These are phyloP conservation scores for Sardinella longiceps DNA, from an alignment of 2,797 vertebrate genomes.

Conservation along the genomic window DNA sequence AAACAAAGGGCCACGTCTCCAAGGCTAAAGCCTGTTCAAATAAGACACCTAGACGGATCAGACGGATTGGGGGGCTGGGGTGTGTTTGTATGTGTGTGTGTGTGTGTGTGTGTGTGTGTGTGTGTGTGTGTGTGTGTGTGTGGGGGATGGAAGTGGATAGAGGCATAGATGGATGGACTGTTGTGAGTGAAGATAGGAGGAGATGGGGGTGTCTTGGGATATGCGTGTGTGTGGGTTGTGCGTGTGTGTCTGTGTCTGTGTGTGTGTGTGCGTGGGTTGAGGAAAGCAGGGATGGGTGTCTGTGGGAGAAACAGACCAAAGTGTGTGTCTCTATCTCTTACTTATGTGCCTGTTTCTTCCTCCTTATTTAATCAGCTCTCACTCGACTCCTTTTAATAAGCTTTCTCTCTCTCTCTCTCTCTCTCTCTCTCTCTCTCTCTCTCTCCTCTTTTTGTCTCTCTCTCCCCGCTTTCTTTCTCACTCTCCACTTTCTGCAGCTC, in stretches of 20 bases:
- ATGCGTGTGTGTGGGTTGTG: neutral
- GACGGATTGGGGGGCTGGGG: neutral
- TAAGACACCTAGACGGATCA: slow-evolving; percentile 44
- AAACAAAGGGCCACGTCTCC: slow-evolving; percentile 76
- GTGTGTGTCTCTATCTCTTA: slow-evolving; percentile 33
- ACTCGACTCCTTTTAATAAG: neutral
- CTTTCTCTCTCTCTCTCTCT: neutral
- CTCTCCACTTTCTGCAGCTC: neutral
- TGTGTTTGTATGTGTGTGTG: neutral
- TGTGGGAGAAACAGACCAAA: slow-evolving; percentile 49
- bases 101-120: neutral
- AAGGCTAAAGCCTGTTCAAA: slow-evolving; percentile 74
- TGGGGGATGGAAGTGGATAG: neutral
- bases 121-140: too few species aligned
- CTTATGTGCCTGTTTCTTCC: neutral
- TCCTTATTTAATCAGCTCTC: neutral
- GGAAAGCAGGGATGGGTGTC: slow-evolving; percentile 32
- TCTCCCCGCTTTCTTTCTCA: slow-evolving; percentile 27
- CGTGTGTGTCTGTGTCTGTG: neutral
- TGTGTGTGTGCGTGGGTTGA: neutral
- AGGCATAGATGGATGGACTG: slow-evolving; percentile 44
- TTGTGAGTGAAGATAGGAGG: slow-evolving; percentile 46
- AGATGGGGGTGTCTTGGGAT: neutral
- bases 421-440: neutral
- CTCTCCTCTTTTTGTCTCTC: slow-evolving; percentile 36